These are phyloP conservation scores for Porites rus DNA, from an alignment of 92 coral and sea anemone species.

Conservation along the genomic window DNA sequence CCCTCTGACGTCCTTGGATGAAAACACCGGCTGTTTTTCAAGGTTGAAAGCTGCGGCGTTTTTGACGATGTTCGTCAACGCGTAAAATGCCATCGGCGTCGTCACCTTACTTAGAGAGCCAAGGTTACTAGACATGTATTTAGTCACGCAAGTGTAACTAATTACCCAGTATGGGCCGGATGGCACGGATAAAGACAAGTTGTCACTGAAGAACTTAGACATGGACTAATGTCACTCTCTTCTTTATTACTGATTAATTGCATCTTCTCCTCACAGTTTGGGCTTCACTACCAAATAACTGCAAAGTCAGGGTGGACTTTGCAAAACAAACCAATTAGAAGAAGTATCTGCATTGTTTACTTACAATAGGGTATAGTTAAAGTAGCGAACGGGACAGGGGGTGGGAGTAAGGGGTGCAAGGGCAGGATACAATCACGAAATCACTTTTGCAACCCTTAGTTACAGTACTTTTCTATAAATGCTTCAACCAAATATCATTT, in stretches of 20 bases:
- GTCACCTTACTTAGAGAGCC: not conserved
- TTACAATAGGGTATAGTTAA: constrained; percentile 1
- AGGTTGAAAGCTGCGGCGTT: constrained; percentile 41
- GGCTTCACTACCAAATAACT: not conserved
- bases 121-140: constrained; percentile 12
- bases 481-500: not conserved
- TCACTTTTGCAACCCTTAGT: not conserved
- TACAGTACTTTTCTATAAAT: not conserved
- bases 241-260: not conserved
- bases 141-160: constrained; percentile 35
- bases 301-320: not conserved
- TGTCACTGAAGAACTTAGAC: not conserved
- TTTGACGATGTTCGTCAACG: constrained; percentile 31
- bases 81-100: constrained; percentile 23
- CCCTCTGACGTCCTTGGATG: not conserved
- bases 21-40: constrained; percentile 29
- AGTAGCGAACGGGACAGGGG: constrained; percentile 11
- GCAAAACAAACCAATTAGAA: not conserved
- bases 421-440: not conserved
- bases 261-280: not conserved
- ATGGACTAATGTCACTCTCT: not conserved
- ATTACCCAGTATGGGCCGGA: not conserved
- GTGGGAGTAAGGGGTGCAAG: constrained; percentile 14
- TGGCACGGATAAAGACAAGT: not conserved
- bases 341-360: not conserved